phyloP scores from a whole-genome alignment of 2,113 vertebrate species.

The Perccottus glenii region DNA sequence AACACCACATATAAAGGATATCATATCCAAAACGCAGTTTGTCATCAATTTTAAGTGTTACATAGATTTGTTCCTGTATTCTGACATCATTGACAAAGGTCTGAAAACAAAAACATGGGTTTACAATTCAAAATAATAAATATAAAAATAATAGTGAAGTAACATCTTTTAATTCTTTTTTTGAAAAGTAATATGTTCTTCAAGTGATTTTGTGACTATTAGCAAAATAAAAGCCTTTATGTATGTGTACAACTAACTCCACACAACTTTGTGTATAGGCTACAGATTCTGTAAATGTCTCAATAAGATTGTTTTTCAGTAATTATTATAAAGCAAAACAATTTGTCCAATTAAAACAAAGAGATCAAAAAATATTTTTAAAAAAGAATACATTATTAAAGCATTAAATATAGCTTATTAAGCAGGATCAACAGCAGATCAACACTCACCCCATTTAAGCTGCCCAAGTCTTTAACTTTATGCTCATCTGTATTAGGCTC shows the following conservation, averaged over 20 bases:
- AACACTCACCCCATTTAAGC: constrained; percentile 90
- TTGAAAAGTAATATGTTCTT: too few relatives aligned
- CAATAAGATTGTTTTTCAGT: too few relatives aligned
- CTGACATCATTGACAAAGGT: constrained; percentile 96
- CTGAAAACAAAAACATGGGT: constrained; percentile 74
- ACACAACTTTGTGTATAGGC: too few relatives aligned
- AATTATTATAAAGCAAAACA: too few relatives aligned
- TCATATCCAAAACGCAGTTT: constrained; percentile 98
- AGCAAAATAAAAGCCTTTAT: neutral
- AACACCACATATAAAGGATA: constrained; percentile 85
- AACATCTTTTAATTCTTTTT: neutral
- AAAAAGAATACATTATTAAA: too few relatives aligned
- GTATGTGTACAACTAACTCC: too few relatives aligned
- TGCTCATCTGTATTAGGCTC: constrained; percentile 91
- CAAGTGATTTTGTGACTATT: neutral
- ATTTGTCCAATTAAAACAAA: too few relatives aligned
- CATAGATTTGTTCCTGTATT: constrained; percentile 94
- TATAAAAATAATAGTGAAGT: neutral
- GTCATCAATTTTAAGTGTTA: constrained; percentile 93
- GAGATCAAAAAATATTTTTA: too few relatives aligned
- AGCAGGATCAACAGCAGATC: neutral
- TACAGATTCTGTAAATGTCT: too few relatives aligned
- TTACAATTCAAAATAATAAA: too few relatives aligned
- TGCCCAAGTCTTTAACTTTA: constrained; percentile 94
- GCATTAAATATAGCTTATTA: too few relatives aligned